Conservation (phyloP, 2,888 invertebrate genomes). For the Gandaritis pyraliata region DNA sequence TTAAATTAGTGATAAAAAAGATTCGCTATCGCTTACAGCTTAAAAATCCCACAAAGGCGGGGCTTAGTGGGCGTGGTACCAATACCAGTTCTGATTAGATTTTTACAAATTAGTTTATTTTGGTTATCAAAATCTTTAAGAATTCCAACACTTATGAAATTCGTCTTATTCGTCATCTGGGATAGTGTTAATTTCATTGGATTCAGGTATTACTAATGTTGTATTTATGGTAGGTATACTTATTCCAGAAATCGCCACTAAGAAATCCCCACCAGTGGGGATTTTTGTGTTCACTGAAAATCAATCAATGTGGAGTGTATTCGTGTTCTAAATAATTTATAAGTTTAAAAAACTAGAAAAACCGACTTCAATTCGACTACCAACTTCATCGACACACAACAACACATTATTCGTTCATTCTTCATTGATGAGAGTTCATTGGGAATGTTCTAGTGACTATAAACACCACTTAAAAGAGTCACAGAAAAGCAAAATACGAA, state of each 20-base stretch:
- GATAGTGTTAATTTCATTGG: constrained; percentile 31
- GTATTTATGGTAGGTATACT: too few species aligned
- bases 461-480: too few species aligned
- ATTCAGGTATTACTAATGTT: too few species aligned
- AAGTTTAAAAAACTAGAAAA: too few species aligned
- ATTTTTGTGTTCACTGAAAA: constrained; percentile 22
- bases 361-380: too few species aligned
- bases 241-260: too few species aligned
- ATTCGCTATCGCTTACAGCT: constrained; percentile 41
- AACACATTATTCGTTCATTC: too few species aligned
- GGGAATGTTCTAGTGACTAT: too few species aligned
- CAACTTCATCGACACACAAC: too few species aligned
- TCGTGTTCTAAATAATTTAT: neutral
- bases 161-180: constrained; percentile 35
- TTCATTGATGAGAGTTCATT: too few species aligned
- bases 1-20: neutral
- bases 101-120: constrained; percentile 71
- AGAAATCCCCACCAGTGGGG: too few species aligned
- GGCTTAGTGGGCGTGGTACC: constrained; percentile 65
- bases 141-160: constrained; percentile 38
- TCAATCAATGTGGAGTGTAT: neutral
- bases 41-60: constrained; percentile 54
- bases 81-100: constrained; percentile 76
- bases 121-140: constrained; percentile 58
- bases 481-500: too few species aligned